These are phyloP conservation scores for Beris morrisii DNA, from an alignment of 2,888 invertebrate species.

Conservation along the genomic window DNA sequence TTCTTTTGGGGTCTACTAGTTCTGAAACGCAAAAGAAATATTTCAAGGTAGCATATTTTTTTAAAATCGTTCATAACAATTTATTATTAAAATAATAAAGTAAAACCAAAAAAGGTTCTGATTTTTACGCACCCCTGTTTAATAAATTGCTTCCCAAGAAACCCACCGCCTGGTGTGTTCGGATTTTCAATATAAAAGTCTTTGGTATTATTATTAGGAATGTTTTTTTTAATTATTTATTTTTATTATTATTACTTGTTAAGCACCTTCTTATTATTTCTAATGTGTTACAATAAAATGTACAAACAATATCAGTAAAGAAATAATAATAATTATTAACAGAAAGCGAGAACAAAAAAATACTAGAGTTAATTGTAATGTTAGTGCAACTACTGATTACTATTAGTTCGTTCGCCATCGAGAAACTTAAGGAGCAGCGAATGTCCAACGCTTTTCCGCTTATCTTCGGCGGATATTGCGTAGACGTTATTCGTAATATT, in stretches of 20 bases:
- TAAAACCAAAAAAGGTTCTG: too few relatives aligned
- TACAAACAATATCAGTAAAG: slow-evolving; percentile 23
- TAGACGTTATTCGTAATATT: slow-evolving; percentile 1
- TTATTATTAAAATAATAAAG: too few relatives aligned
- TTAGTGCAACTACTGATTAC: slow-evolving; percentile 9
- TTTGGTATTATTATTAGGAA: slow-evolving; percentile 12
- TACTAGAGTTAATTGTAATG: slow-evolving; percentile 19
- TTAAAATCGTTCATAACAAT: too few relatives aligned
- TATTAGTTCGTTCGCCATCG: slow-evolving; percentile 22
- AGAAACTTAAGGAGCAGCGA: slow-evolving; percentile 26
- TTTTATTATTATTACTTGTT: slow-evolving; percentile 18
- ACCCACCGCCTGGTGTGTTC: too few relatives aligned
- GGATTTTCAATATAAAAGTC: too few relatives aligned
- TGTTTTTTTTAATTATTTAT: slow-evolving; percentile 26
- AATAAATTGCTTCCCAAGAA: too few relatives aligned
- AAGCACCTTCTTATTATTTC: slow-evolving; percentile 23
- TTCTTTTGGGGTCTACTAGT: too few relatives aligned
- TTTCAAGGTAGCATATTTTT: too few relatives aligned
- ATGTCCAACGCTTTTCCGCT: slow-evolving; percentile 23
- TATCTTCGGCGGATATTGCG: background rate
- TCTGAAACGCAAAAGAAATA: too few relatives aligned
- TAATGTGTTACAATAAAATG: slow-evolving; percentile 14
- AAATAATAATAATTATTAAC: background rate
- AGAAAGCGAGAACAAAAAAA: slow-evolving; percentile 16
- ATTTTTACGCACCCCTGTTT: too few relatives aligned